phyloP scores from a whole-genome alignment of 1,140 invertebrate species.

The Lineus longissimus region DNA sequence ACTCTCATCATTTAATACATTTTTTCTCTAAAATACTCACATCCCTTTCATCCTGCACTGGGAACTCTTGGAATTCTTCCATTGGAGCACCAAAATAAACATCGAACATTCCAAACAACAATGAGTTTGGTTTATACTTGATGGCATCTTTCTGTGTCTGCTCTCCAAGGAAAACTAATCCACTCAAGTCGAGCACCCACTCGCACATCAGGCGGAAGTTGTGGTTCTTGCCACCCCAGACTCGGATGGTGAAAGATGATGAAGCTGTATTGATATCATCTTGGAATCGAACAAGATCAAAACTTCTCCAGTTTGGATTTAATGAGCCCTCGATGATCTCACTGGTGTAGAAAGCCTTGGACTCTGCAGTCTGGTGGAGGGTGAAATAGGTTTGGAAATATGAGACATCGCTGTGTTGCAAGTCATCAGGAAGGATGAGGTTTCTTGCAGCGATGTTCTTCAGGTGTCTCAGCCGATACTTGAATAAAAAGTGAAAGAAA shows the following conservation, averaged over 20 bases:
- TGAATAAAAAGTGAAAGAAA: conserved; percentile 14
- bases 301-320: conserved; percentile 47
- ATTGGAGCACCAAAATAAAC: conserved; percentile 66
- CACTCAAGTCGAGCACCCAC: conserved; percentile 81
- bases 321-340: conserved; percentile 62
- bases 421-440: conserved; percentile 18
- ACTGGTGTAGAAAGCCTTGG: conserved; percentile 74
- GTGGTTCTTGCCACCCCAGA: conserved; percentile 37
- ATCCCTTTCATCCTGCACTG: neutral
- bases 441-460: conserved; percentile 34
- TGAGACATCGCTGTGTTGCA: conserved; percentile 24
- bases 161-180: conserved; percentile 72
- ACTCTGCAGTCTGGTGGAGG: conserved; percentile 29
- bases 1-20: no score
- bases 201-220: conserved; percentile 60
- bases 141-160: conserved; percentile 68
- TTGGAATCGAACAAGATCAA: conserved; percentile 36
- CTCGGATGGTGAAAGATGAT: conserved; percentile 29
- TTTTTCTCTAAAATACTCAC: no score
- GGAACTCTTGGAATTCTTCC: conserved; percentile 14
- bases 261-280: conserved; percentile 20
- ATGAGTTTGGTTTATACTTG: conserved; percentile 70
- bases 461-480: conserved; percentile 39
- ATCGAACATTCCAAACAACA: conserved; percentile 83
- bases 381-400: conserved; percentile 39